These are phyloP conservation scores for Sardinella longiceps DNA, from an alignment of 2,797 vertebrate species.

Conservation along the genomic window DNA sequence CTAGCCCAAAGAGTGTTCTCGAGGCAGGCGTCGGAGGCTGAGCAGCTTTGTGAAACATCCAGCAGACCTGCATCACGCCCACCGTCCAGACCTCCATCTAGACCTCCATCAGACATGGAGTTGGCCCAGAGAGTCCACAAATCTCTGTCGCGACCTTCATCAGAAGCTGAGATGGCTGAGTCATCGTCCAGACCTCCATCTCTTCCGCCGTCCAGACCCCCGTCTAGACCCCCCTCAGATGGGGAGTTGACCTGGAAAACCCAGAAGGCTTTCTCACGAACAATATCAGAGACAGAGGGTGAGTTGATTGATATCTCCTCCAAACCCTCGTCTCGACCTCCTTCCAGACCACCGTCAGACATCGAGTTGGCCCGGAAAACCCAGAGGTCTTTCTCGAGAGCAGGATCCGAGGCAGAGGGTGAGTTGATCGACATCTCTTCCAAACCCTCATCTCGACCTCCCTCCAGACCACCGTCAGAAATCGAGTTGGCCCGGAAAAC, in stretches of 20 bases:
- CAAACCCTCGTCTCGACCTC: too few relatives aligned
- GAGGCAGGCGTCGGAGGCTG: constrained; percentile 39
- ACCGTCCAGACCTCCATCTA: constrained; percentile 28
- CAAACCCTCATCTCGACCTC: too few relatives aligned
- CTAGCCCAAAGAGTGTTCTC: background rate
- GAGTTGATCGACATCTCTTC: too few relatives aligned
- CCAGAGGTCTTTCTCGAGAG: too few relatives aligned
- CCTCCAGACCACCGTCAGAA: too few relatives aligned
- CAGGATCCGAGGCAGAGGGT: too few relatives aligned
- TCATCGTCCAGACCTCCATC: constrained; percentile 35
- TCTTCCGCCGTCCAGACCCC: constrained; percentile 24
- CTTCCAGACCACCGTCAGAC: background rate
- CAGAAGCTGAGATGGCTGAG: constrained; percentile 35
- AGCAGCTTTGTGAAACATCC: constrained; percentile 35
- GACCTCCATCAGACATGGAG: background rate
- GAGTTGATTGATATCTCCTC: too few relatives aligned
- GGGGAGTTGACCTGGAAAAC: too few relatives aligned
- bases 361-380: background rate
- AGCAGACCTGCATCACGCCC: constrained; percentile 31
- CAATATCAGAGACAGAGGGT: too few relatives aligned
- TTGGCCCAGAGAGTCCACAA: background rate
- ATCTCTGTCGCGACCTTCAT: constrained; percentile 45
- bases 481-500: background rate
- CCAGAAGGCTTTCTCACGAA: too few relatives aligned
- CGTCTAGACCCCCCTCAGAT: background rate